phyloP scores from a whole-genome alignment of 2,113 vertebrate genomes.

The Oryzias curvinotus region DNA sequence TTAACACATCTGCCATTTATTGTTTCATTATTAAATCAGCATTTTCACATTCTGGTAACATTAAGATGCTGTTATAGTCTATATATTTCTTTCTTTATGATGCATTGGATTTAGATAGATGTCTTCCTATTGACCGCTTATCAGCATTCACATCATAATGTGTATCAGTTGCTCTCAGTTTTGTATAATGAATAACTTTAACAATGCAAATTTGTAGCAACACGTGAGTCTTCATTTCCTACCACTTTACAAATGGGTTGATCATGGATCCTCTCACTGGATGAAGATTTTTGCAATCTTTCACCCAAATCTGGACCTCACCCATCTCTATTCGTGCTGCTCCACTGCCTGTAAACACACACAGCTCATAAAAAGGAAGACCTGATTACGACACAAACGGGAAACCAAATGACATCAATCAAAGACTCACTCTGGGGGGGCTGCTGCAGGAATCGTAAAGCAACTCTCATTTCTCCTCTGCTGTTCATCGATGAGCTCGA shows the following conservation, averaged over 20 bases:
- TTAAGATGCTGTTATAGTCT: no score
- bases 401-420: not conserved
- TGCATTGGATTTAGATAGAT: no score
- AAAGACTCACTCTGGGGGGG: constrained; percentile 76
- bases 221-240: constrained; percentile 28
- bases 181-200: no score
- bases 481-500: constrained; percentile 68
- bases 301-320: constrained; percentile 95
- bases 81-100: no score
- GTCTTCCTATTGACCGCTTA: no score
- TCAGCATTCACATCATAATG: no score
- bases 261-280: constrained; percentile 79
- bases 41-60: no score
- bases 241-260: constrained; percentile 96
- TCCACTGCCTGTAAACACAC: constrained; percentile 76
- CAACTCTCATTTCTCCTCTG: constrained; percentile 86
- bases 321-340: constrained; percentile 76
- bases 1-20: no score
- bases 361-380: not conserved
- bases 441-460: constrained; percentile 84
- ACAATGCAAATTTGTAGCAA: no score
- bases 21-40: no score
- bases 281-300: constrained; percentile 87
- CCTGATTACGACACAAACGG: not conserved
- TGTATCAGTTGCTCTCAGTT: no score